A percentile compares a stretch with the other conserved stretches of the same genome.
Evolutionary conservation across 2,888 invertebrate species (phyloP).

Genomic region (Lingula anatina): DNA sequence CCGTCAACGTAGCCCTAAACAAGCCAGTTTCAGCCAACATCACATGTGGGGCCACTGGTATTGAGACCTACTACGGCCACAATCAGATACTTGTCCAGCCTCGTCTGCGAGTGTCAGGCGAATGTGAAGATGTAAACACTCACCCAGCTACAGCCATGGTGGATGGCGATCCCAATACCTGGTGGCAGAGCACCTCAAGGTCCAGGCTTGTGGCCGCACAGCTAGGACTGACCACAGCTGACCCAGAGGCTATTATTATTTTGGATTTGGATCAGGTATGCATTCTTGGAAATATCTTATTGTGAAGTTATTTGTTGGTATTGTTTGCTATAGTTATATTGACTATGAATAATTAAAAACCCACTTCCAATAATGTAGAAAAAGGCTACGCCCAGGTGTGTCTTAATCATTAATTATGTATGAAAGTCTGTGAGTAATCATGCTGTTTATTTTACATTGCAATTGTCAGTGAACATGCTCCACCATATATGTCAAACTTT

Average conservation of each 20-base stretch:
- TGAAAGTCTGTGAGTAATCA: too few species aligned
- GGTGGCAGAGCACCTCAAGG: slow-evolving; percentile 32
- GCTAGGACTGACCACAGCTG: background rate
- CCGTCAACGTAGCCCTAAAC: slow-evolving; percentile 26
- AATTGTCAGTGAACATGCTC: too few species aligned
- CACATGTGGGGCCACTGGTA: slow-evolving; percentile 21
- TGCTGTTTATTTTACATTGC: too few species aligned
- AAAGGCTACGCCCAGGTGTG: too few species aligned
- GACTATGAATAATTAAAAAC: too few species aligned
- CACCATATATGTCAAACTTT: too few species aligned
- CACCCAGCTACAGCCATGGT: slow-evolving; percentile 21
- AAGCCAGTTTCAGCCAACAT: slow-evolving; percentile 17
- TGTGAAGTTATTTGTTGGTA: too few species aligned
- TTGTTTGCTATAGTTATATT: too few species aligned
- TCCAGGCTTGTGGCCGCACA: slow-evolving; percentile 8
- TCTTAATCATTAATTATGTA: too few species aligned
- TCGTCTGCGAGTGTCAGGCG: background rate
- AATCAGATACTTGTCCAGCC: slow-evolving; percentile 6
- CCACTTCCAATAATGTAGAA: too few species aligned
- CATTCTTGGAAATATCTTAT: background rate
- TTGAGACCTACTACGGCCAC: slow-evolving; percentile 15
- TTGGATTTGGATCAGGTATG: slow-evolving; percentile 22
- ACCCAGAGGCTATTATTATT: slow-evolving; percentile 10
- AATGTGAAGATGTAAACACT: slow-evolving; percentile 5
- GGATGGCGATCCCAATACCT: slow-evolving; percentile 20